Conservation (phyloP, 64 coral and sea anemone species). For the Pocillopora damicornis region DNA sequence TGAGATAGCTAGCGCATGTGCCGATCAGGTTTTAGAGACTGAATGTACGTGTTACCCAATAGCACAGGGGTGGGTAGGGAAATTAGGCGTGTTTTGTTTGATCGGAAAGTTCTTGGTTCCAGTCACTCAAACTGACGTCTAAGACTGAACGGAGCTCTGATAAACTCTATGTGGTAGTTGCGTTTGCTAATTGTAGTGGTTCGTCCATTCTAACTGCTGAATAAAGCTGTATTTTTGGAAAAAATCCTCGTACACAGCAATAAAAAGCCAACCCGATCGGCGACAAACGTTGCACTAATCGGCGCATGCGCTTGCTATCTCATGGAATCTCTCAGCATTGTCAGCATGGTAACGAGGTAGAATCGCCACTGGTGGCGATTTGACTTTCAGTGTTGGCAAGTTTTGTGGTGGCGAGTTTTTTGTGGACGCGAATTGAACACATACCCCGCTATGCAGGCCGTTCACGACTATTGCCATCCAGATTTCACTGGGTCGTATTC, state of each 20-base stretch:
- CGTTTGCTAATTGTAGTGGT: background rate
- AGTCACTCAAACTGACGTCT: background rate
- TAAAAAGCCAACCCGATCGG: constrained; percentile 1
- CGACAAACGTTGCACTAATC: constrained; percentile 28
- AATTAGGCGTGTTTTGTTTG: too few relatives aligned
- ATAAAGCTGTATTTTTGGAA: background rate
- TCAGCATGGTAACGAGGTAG: constrained; percentile 3
- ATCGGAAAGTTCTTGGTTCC: background rate
- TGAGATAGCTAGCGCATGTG: too few relatives aligned
- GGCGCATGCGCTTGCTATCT: constrained; percentile 23
- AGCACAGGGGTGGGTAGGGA: too few relatives aligned
- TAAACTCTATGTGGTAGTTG: constrained; percentile 1
- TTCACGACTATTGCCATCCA: too few relatives aligned
- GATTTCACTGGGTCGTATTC: too few relatives aligned
- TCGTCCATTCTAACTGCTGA: background rate
- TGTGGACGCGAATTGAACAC: too few relatives aligned
- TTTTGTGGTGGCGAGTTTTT: too few relatives aligned
- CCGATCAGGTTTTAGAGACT: too few relatives aligned
- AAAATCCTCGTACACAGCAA: background rate
- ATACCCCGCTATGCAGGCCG: too few relatives aligned
- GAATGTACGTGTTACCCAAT: too few relatives aligned
- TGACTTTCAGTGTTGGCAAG: too few relatives aligned
- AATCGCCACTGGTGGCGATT: background rate
- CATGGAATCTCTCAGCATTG: background rate
- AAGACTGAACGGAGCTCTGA: background rate